Evolutionary conservation across 1,140 invertebrate species (phyloP).

Genomic region (Lasaia peninsularis): DNA sequence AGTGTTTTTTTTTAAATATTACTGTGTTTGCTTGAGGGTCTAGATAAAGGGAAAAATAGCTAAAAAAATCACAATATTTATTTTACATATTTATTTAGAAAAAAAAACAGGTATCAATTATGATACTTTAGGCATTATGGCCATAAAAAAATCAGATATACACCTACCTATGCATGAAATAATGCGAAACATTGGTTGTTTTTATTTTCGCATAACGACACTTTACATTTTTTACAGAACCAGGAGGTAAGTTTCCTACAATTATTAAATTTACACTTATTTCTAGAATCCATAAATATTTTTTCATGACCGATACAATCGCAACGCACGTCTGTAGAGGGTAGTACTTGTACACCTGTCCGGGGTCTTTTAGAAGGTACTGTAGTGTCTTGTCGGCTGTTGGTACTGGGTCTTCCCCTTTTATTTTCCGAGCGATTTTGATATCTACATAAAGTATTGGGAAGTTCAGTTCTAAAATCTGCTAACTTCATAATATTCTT

Average conservation of each 20-base stretch:
- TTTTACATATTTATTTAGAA: constrained; percentile 33
- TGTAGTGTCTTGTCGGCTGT: constrained; percentile 36
- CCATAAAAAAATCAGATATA: constrained; percentile 35
- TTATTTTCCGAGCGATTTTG: constrained; percentile 41
- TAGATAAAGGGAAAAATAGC: constrained; percentile 33
- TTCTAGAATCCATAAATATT: constrained; percentile 36
- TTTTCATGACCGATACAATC: constrained; percentile 38
- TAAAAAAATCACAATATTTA: constrained; percentile 34
- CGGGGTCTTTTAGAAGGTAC: constrained; percentile 40
- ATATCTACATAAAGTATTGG: constrained; percentile 42
- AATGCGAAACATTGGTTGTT: constrained; percentile 39
- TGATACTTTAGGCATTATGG: constrained; percentile 36
- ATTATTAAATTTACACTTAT: constrained; percentile 36
- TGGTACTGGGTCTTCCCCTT: constrained; percentile 39
- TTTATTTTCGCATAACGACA: constrained; percentile 40
- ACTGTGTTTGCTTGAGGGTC: constrained; percentile 26
- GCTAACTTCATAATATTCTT: constrained; percentile 46
- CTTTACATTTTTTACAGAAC: constrained; percentile 37
- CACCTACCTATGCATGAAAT: constrained; percentile 30
- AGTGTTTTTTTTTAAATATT: too few relatives aligned
- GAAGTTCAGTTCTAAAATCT: constrained; percentile 46
- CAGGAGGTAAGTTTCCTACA: constrained; percentile 32
- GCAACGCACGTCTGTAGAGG: constrained; percentile 36
- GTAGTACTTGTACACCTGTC: constrained; percentile 38
- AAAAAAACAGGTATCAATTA: constrained; percentile 34